Evolutionary conservation across 2,888 invertebrate species (phyloP).

Genomic region (Omphaloscelis lunosa): DNA sequence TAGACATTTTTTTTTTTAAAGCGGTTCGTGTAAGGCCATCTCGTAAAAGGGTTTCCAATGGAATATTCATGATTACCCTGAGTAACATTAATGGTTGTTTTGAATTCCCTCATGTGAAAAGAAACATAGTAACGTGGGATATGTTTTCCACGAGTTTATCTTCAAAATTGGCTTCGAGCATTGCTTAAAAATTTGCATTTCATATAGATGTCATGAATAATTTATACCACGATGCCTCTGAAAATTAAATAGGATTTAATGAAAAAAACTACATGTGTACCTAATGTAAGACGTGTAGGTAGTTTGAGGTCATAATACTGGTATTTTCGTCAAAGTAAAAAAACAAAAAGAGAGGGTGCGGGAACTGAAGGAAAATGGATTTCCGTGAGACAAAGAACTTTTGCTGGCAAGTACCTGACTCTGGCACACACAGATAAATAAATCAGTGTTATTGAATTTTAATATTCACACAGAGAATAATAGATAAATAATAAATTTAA

Average conservation of each 20-base stretch:
- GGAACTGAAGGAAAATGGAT: slow-evolving; percentile 64
- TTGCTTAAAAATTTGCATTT: slow-evolving; percentile 68
- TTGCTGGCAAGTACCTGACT: slow-evolving; percentile 64
- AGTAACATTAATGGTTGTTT: slow-evolving; percentile 85
- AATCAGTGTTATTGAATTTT: slow-evolving; percentile 67
- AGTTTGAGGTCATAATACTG: slow-evolving; percentile 10
- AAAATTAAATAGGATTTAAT: slow-evolving; percentile 47
- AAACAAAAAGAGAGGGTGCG: slow-evolving; percentile 61
- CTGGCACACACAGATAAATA: slow-evolving; percentile 55
- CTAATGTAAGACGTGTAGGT: slow-evolving; percentile 4
- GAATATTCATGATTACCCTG: slow-evolving; percentile 83
- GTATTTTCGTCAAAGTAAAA: slow-evolving; percentile 51
- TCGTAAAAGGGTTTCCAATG: slow-evolving; percentile 83
- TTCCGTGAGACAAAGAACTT: slow-evolving; percentile 69
- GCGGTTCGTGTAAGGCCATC: slow-evolving; percentile 74
- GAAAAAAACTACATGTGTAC: slow-evolving; percentile 36
- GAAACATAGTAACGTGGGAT: slow-evolving; percentile 74
- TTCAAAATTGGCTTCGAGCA: slow-evolving; percentile 72
- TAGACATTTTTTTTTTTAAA: slow-evolving; percentile 77
- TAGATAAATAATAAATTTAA: slow-evolving; percentile 1
- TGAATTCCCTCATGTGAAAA: slow-evolving; percentile 83
- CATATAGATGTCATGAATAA: slow-evolving; percentile 56
- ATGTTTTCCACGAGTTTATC: slow-evolving; percentile 74
- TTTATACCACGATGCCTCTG: slow-evolving; percentile 33
- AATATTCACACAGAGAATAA: slow-evolving; percentile 53